Conservation (phyloP, 2,113 vertebrate genomes). For the Ictalurus punctatus region DNA sequence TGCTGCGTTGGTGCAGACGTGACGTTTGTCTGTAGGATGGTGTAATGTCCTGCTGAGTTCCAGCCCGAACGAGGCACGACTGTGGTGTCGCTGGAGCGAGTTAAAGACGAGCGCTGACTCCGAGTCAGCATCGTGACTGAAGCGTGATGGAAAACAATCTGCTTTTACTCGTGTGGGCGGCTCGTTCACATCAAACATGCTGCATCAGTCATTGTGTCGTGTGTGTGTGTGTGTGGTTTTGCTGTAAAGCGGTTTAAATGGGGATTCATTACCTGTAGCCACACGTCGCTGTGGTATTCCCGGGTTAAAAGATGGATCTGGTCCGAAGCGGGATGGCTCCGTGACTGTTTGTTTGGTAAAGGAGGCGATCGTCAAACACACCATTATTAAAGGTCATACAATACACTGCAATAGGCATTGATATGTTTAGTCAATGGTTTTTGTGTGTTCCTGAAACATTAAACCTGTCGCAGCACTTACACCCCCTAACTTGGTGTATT, state of each 20-base stretch:
- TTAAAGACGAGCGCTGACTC: neutral
- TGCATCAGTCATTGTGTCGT: slow-evolving; percentile 40
- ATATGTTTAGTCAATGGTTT: neutral
- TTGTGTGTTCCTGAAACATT: slow-evolving; percentile 6
- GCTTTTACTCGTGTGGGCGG: slow-evolving; percentile 43
- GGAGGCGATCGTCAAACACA: neutral
- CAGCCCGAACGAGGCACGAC: slow-evolving; percentile 15
- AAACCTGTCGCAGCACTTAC: neutral
- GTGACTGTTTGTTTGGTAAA: neutral
- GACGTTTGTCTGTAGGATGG: neutral
- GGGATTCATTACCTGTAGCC: slow-evolving; percentile 2
- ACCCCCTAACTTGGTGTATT: too few species aligned
- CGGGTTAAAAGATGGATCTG: slow-evolving; percentile 23
- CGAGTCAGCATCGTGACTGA: slow-evolving; percentile 42
- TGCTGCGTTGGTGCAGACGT: neutral
- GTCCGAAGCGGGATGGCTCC: neutral
- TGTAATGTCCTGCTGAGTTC: neutral
- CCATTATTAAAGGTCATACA: slow-evolving; percentile 12
- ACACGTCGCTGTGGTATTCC: slow-evolving; percentile 10
- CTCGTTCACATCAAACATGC: slow-evolving; percentile 20
- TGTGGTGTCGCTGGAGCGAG: slow-evolving; percentile 6
- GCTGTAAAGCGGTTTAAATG: slow-evolving; percentile 37
- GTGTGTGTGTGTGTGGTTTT: neutral
- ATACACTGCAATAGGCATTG: neutral
- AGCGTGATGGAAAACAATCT: slow-evolving; percentile 25